phyloP scores from a whole-genome alignment of 2,797 vertebrate genomes.

The Enteromius unitaeniatus region DNA sequence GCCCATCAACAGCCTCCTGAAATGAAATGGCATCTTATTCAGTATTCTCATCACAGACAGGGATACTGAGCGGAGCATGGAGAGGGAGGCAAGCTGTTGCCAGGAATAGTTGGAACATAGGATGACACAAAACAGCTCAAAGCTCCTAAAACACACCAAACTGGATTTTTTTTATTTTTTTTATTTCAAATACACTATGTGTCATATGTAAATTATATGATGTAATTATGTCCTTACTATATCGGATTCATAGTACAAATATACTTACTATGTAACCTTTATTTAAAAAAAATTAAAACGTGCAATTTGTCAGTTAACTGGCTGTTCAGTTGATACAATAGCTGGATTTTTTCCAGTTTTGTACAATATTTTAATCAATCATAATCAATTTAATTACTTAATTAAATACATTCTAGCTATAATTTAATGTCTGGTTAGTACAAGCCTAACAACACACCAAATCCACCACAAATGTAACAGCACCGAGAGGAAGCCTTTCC shows the following conservation, averaged over 20 bases:
- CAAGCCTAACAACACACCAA: background rate
- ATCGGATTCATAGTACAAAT: background rate
- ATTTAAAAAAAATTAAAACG: background rate
- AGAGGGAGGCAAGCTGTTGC: slow-evolving; percentile 70
- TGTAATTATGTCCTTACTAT: background rate
- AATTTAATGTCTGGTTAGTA: background rate
- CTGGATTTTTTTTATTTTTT: slow-evolving; percentile 11
- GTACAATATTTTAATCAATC: background rate
- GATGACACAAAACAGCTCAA: slow-evolving; percentile 70
- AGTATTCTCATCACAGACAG: slow-evolving; percentile 84
- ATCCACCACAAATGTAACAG: background rate
- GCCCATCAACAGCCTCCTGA: slow-evolving; percentile 79
- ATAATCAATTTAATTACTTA: background rate
- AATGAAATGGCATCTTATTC: slow-evolving; percentile 84
- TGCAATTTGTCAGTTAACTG: background rate
- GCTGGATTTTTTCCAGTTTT: background rate
- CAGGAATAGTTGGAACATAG: slow-evolving; percentile 77
- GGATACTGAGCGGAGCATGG: slow-evolving; percentile 70
- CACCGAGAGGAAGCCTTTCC: background rate
- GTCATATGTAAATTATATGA: background rate
- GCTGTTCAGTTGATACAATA: background rate
- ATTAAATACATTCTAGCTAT: background rate
- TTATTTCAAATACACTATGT: background rate
- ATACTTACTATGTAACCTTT: background rate
- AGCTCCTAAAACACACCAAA: slow-evolving; percentile 60